Percentiles rank a stretch among this genome's conserved stretches.
These are phyloP conservation scores for Neotoma lepida DNA, from an alignment of 2,113 vertebrate species.

Conservation along the genomic window DNA sequence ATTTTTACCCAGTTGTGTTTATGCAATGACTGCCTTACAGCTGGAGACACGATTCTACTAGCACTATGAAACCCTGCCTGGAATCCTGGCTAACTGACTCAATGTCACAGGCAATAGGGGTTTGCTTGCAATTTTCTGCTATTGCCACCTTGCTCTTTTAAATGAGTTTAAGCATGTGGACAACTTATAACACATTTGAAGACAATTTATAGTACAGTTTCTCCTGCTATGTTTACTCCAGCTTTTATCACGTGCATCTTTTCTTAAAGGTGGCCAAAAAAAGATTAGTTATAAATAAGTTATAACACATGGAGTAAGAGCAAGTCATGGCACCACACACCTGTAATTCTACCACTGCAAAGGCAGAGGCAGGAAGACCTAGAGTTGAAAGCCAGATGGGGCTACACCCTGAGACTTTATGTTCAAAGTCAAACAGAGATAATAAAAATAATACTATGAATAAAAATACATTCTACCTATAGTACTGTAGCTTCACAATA, in stretches of 20 bases:
- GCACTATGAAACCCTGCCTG: background rate
- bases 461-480: background rate
- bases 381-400: background rate
- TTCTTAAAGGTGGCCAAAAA: background rate
- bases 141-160: background rate
- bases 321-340: background rate
- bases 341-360: background rate
- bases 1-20: constrained; percentile 10
- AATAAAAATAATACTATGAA: background rate
- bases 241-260: background rate
- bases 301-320: background rate
- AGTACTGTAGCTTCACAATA: background rate
- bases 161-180: background rate
- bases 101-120: background rate
- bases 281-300: background rate
- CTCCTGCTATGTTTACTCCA: background rate
- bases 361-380: background rate
- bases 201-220: background rate
- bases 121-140: background rate
- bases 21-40: background rate
- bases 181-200: background rate
- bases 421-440: background rate
- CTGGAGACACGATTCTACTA: background rate
- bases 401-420: background rate
- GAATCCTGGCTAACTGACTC: background rate